Percentiles rank a stretch among this genome's conserved stretches.
Evolutionary conservation across 1,140 invertebrate genomes (phyloP).

Genomic region (Adelges cooleyi): DNA sequence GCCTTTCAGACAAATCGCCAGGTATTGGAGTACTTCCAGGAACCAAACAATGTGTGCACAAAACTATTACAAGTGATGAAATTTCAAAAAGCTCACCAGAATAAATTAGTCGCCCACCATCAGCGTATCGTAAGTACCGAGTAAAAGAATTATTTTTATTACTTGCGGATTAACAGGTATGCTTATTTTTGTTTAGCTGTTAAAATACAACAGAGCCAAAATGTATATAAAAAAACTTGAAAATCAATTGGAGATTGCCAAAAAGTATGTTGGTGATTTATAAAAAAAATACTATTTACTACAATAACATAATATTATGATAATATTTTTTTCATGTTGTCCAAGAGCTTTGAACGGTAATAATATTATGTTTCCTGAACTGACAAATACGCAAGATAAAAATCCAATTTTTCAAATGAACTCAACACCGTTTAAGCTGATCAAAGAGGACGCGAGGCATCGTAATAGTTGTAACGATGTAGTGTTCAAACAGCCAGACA

Average conservation of each 20-base stretch:
- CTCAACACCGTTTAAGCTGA: slow-evolving; percentile 1
- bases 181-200: neutral
- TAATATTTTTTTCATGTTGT: too few species aligned
- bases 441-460: neutral
- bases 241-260: neutral
- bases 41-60: neutral
- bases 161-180: too few species aligned
- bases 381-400: too few species aligned
- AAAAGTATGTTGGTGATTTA: neutral
- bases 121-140: neutral
- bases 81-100: slow-evolving; percentile 8
- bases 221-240: slow-evolving; percentile 13
- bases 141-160: too few species aligned
- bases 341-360: too few species aligned
- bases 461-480: neutral
- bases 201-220: slow-evolving; percentile 8
- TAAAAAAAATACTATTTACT: too few species aligned
- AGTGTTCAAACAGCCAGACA: neutral
- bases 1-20: neutral
- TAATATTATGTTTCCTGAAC: too few species aligned
- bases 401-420: slow-evolving; percentile 2
- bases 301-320: too few species aligned
- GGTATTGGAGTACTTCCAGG: neutral
- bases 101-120: neutral
- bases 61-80: neutral